Percentiles rank a stretch among this genome's conserved stretches.
These are phyloP conservation scores for Macrosteles quadrilineatus DNA, from an alignment of 1,140 invertebrate genomes.

Conservation along the genomic window DNA sequence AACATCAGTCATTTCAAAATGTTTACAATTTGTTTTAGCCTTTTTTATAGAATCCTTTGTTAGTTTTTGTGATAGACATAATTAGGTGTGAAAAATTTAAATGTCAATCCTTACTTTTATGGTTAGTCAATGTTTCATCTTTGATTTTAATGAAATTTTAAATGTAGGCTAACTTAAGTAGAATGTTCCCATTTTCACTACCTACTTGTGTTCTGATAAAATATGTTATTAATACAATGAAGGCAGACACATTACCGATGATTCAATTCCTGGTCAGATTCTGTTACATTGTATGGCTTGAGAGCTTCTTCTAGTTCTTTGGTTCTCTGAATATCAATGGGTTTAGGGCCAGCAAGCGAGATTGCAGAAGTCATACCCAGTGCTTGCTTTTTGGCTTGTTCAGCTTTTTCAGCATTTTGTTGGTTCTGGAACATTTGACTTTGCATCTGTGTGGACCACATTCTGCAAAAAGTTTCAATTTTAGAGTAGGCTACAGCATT, in stretches of 20 bases:
- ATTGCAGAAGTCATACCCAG: slow-evolving; percentile 92
- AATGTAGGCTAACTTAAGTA: too few relatives aligned
- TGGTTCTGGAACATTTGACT: slow-evolving; percentile 1
- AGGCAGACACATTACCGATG: slow-evolving; percentile 78
- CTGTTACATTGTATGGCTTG: slow-evolving; percentile 88
- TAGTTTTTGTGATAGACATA: too few relatives aligned
- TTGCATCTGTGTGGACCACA: slow-evolving; percentile 13
- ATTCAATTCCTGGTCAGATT: slow-evolving; percentile 86
- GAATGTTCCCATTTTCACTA: too few relatives aligned
- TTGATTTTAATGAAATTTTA: too few relatives aligned
- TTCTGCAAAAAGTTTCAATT: neutral
- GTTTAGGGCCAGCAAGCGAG: slow-evolving; percentile 82
- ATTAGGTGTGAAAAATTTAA: too few relatives aligned
- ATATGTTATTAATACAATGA: too few relatives aligned
- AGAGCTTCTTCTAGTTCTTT: slow-evolving; percentile 80
- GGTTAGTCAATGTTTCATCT: too few relatives aligned
- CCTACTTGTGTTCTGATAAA: too few relatives aligned
- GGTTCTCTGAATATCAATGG: slow-evolving; percentile 79
- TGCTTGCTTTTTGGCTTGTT: slow-evolving; percentile 23
- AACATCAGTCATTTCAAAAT: slow-evolving; percentile 32
- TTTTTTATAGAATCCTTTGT: too few relatives aligned
- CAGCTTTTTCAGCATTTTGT: slow-evolving; percentile 2
- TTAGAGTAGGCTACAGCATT: too few relatives aligned
- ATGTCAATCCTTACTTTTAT: too few relatives aligned
- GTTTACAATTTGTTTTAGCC: neutral